Conservation (phyloP, 2,888 invertebrate species). For the Entomobrya proxima region DNA sequence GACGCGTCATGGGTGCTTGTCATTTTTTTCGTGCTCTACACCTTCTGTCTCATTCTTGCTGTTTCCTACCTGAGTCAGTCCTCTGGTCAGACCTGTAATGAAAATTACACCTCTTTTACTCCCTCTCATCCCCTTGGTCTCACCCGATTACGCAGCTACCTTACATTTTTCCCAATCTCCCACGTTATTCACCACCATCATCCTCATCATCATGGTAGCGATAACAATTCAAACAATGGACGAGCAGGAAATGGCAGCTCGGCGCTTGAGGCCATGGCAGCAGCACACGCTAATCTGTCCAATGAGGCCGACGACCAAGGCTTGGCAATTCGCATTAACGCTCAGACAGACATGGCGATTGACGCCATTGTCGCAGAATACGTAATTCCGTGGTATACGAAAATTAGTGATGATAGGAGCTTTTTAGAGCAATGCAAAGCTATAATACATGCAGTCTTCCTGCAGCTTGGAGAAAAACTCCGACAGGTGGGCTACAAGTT, state of each 20-base stretch:
- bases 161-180: conserved; percentile 74
- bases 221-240: not conserved
- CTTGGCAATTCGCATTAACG: conserved; percentile 66
- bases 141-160: conserved; percentile 70
- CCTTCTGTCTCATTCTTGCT: conserved; percentile 40
- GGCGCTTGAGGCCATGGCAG: conserved; percentile 43
- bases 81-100: not conserved
- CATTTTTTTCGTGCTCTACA: conserved; percentile 51
- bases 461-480: conserved; percentile 77
- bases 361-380: conserved; percentile 79
- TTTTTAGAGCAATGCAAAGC: conserved; percentile 78
- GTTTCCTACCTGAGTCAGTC: conserved; percentile 46
- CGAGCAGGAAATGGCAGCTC: not conserved
- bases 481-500: conserved; percentile 61
- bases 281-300: no score
- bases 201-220: not conserved
- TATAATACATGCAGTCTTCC: conserved; percentile 78
- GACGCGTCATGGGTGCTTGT: conserved; percentile 37
- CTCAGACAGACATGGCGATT: conserved; percentile 76
- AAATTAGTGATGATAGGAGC: conserved; percentile 78
- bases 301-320: conserved; percentile 59
- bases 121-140: conserved; percentile 60
- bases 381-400: conserved; percentile 79
- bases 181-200: conserved; percentile 68
- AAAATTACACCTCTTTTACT: not conserved